Evolutionary conservation across 2,888 invertebrate genomes (phyloP), one percentile per base, ranked within the genome.

Genomic region (Drosophila sordidapex): DNA sequence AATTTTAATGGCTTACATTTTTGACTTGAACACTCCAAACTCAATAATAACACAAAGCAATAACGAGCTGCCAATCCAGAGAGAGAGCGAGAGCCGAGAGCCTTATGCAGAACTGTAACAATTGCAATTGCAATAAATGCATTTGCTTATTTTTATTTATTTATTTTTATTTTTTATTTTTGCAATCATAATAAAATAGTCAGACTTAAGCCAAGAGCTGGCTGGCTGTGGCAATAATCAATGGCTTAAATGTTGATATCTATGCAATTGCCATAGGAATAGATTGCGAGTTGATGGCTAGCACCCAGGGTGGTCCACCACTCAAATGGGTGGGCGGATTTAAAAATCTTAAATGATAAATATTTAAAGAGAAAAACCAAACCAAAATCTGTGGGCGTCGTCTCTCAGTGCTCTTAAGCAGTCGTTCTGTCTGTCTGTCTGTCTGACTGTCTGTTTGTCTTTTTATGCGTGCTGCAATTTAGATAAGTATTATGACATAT

Each of bases 401-500:
- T 31, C 25, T 60, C 21, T 40, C 8, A 21, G 21, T 29, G 29
- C 49, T 49, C 21, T 15, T 8, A 29, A 40, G 29, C 8, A 21
- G 21, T 6, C 27, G 11, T 27, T 21, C 38, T 33, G 15, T 38
- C 35, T 33, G 4, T n/a, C n/a, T 11, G 15, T n/a, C n/a, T 11
- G 15, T 21, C 7, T 11, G n/a, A 10, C 10, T 51, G 27, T 21
- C n/a, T 52, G 29, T 36, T 25, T 67, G 66, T 46, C 36, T 46
- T 75, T 65, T 64, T 51, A 29, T 51, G 51, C 29, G 29, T 51
- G 18, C 27, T 72, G 70, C 90, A 89, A 87, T 90, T 90, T 90
- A 90, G 89, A 90, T 89, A 89, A 90, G 83, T 88, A 88, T 89
- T 89, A 88, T 88, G 90, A 85, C 89, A 89, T 86, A 88, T 90